Conservation (phyloP, 2,888 invertebrate genomes). For the Brachyptera risi region DNA sequence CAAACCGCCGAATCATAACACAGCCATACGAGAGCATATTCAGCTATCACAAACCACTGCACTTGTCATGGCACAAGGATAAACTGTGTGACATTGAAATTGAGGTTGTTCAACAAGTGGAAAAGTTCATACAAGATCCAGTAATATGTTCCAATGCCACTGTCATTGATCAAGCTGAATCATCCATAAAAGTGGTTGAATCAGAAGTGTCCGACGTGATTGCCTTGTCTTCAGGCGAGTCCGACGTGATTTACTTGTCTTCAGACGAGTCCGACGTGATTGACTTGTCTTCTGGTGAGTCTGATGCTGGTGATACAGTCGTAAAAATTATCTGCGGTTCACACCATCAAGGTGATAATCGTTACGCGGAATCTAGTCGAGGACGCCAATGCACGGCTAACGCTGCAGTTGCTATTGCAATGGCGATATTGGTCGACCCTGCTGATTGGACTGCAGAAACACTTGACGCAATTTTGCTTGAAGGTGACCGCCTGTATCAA, state of each 20-base stretch:
- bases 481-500: neutral
- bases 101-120: neutral
- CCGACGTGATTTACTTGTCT: no score
- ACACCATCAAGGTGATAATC: neutral
- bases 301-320: no score
- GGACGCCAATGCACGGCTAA: slow-evolving; percentile 8
- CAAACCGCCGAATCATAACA: neutral
- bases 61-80: neutral
- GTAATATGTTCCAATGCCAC: no score
- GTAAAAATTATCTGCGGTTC: neutral
- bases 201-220: no score
- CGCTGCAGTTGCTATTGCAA: neutral
- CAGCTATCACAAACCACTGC: slow-evolving; percentile 3
- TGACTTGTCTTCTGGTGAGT: no score
- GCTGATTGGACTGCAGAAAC: neutral
- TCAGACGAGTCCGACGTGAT: no score
- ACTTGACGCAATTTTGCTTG: neutral
- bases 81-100: neutral
- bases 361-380: no score
- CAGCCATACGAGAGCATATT: neutral
- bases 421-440: neutral
- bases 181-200: no score
- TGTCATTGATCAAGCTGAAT: neutral
- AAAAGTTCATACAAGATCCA: no score
- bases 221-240: no score